Percentiles rank a stretch among this genome's conserved stretches.
phyloP scores from a whole-genome alignment of 2,888 invertebrate genomes.

The Rhaphigaster nebulosa region DNA sequence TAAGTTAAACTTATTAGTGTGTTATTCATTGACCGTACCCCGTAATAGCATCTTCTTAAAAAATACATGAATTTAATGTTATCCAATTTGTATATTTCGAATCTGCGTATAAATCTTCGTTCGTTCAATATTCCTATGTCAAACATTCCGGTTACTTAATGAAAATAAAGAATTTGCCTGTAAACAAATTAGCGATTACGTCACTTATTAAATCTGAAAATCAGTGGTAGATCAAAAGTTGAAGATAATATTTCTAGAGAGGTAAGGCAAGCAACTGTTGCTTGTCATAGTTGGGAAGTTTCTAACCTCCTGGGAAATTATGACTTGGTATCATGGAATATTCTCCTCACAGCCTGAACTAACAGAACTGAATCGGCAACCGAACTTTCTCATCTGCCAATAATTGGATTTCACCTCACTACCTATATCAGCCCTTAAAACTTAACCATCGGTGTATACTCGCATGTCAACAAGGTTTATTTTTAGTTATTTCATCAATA shows the following conservation, averaged over 20 bases:
- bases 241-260: conserved; percentile 8
- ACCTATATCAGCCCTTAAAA: neutral
- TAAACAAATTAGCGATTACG: no score
- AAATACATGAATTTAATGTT: no score
- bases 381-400: conserved; percentile 8
- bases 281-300: neutral
- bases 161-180: no score
- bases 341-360: neutral
- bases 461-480: neutral
- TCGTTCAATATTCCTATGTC: no score
- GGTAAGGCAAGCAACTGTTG: neutral
- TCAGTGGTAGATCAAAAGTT: neutral
- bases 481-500: neutral
- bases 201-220: neutral
- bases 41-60: no score
- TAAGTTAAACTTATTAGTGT: no score
- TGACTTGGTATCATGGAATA: conserved; percentile 21
- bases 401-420: neutral
- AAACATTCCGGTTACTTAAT: no score
- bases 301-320: conserved; percentile 32
- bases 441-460: neutral
- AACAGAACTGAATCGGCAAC: neutral
- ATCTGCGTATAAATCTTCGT: no score
- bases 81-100: no score
- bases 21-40: no score